A percentile compares a stretch with the other conserved stretches of the same genome.
Evolutionary conservation across 2,888 invertebrate species (phyloP).

Genomic region (Bhutanitis thaidina): DNA sequence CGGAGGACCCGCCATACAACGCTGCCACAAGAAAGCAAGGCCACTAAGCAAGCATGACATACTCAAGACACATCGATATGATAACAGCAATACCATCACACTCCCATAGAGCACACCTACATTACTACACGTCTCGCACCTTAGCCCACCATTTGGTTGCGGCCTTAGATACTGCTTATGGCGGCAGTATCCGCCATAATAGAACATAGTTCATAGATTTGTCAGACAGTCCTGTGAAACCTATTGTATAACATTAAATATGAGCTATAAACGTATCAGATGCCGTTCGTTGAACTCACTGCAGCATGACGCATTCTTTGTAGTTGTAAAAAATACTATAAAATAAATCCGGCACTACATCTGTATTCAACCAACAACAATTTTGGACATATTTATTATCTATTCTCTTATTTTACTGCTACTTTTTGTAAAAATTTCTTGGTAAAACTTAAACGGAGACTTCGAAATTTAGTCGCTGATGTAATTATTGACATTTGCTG

Average conservation of each 20-base stretch:
- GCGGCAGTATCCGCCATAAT: no score
- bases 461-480: background rate
- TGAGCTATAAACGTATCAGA: constrained; percentile 1
- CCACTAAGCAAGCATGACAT: no score
- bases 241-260: background rate
- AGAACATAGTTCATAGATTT: no score
- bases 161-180: no score
- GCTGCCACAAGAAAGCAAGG: no score
- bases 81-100: no score
- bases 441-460: constrained; percentile 4
- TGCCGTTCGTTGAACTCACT: constrained; percentile 8
- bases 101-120: no score
- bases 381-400: constrained; percentile 19
- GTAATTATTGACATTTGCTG: constrained; percentile 6
- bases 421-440: constrained; percentile 13
- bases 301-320: background rate
- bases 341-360: constrained; percentile 13
- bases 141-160: no score
- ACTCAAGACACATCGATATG: no score
- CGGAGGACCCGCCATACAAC: no score
- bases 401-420: constrained; percentile 20
- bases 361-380: constrained; percentile 18
- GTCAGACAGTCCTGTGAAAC: no score
- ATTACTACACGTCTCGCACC: no score
- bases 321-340: constrained; percentile 17